Conservation (phyloP, 2,797 vertebrate genomes). For the Todus mexicanus region DNA sequence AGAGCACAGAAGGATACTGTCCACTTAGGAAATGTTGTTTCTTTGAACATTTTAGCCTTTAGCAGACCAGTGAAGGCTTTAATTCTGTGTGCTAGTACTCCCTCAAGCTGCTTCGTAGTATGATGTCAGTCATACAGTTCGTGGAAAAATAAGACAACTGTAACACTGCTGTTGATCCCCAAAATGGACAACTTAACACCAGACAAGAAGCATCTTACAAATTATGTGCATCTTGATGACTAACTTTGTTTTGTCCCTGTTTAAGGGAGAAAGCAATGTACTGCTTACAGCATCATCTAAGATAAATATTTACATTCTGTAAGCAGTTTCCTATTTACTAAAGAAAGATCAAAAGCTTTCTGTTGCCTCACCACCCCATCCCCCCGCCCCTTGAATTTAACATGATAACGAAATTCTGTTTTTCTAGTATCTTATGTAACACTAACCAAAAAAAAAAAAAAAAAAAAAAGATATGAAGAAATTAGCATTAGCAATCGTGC, state of each 20-base stretch:
- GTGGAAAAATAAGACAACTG: neutral
- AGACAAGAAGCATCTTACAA: neutral
- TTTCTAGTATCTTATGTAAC: constrained; percentile 24
- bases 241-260: neutral
- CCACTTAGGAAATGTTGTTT: neutral
- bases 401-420: neutral
- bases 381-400: neutral
- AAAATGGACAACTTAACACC: neutral
- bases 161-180: neutral
- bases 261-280: neutral
- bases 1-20: neutral
- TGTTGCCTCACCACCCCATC: neutral
- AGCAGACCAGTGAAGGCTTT: neutral
- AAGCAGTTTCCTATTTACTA: constrained; percentile 28
- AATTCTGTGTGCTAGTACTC: neutral
- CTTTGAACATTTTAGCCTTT: neutral
- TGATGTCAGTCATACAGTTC: neutral
- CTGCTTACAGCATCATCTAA: neutral
- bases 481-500: neutral
- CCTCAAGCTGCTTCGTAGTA: neutral
- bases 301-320: constrained; percentile 19
- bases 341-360: constrained; percentile 53
- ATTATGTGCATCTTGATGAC: neutral
- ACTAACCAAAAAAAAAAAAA: neutral
- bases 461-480: neutral